Evolutionary conservation across 2,113 vertebrate genomes (phyloP).

Genomic region (Alectura lathami): DNA sequence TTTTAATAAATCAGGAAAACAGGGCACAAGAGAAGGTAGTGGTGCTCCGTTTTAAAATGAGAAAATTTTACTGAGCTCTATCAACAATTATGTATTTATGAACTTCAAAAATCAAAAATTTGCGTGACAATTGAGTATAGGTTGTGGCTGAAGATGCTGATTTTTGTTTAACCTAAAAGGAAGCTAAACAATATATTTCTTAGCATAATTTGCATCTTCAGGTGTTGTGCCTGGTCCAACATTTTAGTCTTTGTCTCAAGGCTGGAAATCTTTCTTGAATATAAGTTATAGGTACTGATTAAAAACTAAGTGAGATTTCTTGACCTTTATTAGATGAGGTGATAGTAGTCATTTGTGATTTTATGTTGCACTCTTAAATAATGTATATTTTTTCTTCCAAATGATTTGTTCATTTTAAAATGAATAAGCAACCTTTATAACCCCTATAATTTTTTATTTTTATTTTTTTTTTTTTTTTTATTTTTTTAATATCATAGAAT

Average conservation of each 20-base stretch:
- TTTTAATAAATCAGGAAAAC: not conserved
- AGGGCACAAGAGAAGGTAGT: not conserved
- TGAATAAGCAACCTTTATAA: not conserved
- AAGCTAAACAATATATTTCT: not conserved
- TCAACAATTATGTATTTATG: not conserved
- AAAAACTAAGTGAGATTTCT: not conserved
- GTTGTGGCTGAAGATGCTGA: not conserved
- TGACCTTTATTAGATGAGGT: not conserved
- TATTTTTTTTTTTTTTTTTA: too few relatives aligned
- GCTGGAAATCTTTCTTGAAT: not conserved
- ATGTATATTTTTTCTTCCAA: not conserved
- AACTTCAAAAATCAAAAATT: not conserved
- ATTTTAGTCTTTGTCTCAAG: not conserved
- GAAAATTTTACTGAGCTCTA: not conserved
- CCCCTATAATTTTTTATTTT: rapidly evolving
- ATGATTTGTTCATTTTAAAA: not conserved
- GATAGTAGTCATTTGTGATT: not conserved
- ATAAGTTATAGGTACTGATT: not conserved
- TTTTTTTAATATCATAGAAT: too few relatives aligned
- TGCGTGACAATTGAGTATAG: not conserved
- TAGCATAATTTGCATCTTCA: not conserved
- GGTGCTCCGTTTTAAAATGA: not conserved
- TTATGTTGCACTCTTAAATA: not conserved
- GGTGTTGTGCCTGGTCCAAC: not conserved
- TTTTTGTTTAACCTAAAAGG: not conserved